phyloP scores from a whole-genome alignment of 1,140 invertebrate genomes.

The Melipona quadrifasciata region DNA sequence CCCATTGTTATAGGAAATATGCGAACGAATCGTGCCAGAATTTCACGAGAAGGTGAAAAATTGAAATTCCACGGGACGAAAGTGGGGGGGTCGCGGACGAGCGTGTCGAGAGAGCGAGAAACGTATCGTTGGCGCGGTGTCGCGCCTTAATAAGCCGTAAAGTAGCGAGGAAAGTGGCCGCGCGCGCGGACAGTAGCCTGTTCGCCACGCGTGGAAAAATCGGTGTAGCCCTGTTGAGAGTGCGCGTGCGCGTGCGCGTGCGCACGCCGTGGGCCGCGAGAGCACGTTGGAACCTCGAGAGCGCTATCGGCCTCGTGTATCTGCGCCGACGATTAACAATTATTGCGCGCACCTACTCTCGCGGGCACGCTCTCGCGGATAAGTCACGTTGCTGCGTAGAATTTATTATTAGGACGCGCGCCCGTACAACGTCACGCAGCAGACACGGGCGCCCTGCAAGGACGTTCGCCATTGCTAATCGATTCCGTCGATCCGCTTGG shows the following conservation, averaged over 20 bases:
- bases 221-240: neutral
- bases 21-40: neutral
- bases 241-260: neutral
- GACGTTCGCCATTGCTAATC: constrained; percentile 1
- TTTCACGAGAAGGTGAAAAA: neutral
- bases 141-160: constrained; percentile 48
- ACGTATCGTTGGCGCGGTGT: constrained; percentile 4
- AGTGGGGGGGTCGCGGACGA: neutral
- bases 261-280: neutral
- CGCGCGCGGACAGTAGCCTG: constrained; percentile 51
- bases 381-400: constrained; percentile 77
- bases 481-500: neutral
- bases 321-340: constrained; percentile 74
- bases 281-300: constrained; percentile 27
- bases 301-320: constrained; percentile 62
- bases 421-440: neutral
- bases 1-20: neutral
- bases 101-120: constrained; percentile 4
- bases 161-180: constrained; percentile 37
- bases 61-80: constrained; percentile 19
- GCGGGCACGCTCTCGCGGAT: constrained; percentile 62
- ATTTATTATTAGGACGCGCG: constrained; percentile 75
- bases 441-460: constrained; percentile 6
- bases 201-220: constrained; percentile 38
- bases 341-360: constrained; percentile 69